These are phyloP conservation scores for Peromyscus melanophrys DNA, from an alignment of 2,797 vertebrate species.

Conservation along the genomic window DNA sequence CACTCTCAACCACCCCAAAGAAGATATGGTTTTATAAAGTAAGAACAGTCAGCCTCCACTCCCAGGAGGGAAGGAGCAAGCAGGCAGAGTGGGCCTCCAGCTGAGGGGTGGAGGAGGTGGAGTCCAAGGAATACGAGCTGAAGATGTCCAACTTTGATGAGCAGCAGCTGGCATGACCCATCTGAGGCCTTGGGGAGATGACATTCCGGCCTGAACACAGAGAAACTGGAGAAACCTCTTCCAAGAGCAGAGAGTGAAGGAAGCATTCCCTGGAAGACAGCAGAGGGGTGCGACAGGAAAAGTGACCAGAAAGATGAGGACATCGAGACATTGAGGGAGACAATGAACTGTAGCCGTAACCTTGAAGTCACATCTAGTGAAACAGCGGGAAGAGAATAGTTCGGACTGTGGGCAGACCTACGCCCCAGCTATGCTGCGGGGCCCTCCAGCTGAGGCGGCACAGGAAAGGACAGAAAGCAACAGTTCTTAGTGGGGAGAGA, in stretches of 20 bases:
- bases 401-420: not conserved
- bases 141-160: too few relatives aligned
- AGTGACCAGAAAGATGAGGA: not conserved
- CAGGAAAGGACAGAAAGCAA: not conserved
- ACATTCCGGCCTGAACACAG: not conserved
- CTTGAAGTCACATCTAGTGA: not conserved
- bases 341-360: not conserved
- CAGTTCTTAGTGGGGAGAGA: not conserved
- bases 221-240: not conserved
- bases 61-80: not conserved
- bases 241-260: not conserved
- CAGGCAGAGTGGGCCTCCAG: not conserved
- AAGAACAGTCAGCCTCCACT: too few relatives aligned
- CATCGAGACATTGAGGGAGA: not conserved
- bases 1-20: not conserved
- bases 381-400: not conserved
- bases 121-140: not conserved
- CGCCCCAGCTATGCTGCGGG: too few relatives aligned
- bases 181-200: not conserved
- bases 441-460: not conserved
- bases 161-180: not conserved
- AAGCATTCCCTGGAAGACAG: not conserved
- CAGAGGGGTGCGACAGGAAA: not conserved
- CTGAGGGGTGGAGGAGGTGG: rapidly evolving
- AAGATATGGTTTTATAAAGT: not conserved